phyloP scores from a whole-genome alignment of 2,113 vertebrate species.

The Progne subis region DNA sequence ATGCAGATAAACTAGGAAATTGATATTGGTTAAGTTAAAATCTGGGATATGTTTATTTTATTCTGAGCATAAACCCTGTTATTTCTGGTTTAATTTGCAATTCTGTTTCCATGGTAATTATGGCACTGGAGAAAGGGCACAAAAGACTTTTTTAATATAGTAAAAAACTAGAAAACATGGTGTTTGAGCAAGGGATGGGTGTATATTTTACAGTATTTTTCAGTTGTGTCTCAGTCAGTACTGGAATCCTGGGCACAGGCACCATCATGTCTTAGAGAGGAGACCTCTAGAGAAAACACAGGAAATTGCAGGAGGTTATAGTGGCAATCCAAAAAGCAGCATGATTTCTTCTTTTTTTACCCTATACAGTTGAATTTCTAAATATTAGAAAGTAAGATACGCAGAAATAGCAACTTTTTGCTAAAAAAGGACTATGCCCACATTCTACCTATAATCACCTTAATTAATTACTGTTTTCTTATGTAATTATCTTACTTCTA shows the following conservation, averaged over 20 bases:
- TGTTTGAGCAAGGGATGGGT: background rate
- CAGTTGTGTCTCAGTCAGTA: background rate
- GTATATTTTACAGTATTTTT: background rate
- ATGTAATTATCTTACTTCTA: background rate
- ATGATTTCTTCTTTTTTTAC: background rate
- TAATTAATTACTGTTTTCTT: background rate
- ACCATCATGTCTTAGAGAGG: background rate
- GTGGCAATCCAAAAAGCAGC: background rate
- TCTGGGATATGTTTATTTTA: conserved; percentile 55
- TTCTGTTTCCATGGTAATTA: conserved; percentile 80
- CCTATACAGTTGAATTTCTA: background rate
- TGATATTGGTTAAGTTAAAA: conserved; percentile 48
- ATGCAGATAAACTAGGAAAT: conserved; percentile 1
- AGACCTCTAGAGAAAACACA: conserved; percentile 27
- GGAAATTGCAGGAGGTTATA: background rate
- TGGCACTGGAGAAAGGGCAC: conserved; percentile 48
- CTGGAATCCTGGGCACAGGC: background rate
- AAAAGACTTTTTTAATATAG: conserved; percentile 40
- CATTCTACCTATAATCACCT: background rate
- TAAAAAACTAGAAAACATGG: conserved; percentile 41
- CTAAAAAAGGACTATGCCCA: background rate
- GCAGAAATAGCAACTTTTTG: background rate
- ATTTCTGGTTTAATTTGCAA: conserved; percentile 73
- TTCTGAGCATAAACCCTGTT: conserved; percentile 58
- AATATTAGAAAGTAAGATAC: background rate